phyloP scores from a whole-genome alignment of 2,888 invertebrate species.

The Drosophila neoperkinsi region DNA sequence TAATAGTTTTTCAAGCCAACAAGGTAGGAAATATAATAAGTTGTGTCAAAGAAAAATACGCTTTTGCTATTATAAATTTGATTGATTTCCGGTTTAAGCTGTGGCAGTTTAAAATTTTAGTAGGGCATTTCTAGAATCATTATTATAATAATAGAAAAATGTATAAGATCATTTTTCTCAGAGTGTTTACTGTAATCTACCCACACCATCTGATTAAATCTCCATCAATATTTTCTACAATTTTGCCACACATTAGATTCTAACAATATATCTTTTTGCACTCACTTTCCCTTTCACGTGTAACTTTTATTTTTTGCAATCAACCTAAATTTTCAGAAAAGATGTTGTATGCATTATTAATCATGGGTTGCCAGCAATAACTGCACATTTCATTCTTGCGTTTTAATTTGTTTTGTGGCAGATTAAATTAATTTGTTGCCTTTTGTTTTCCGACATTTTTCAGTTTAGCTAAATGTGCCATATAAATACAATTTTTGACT shows the following conservation, averaged over 20 bases:
- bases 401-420: conserved; percentile 61
- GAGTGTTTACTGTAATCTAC: not conserved
- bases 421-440: conserved; percentile 73
- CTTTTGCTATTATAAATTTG: not conserved
- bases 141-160: not conserved
- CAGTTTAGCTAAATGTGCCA: conserved; percentile 34
- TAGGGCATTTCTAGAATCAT: not conserved
- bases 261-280: not conserved
- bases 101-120: not conserved
- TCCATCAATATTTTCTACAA: not conserved
- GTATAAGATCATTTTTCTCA: not conserved
- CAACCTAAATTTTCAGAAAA: conserved; percentile 64
- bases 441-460: conserved; percentile 35
- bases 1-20: too few species aligned
- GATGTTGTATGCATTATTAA: conserved; percentile 50
- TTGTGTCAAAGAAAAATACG: not conserved
- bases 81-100: not conserved
- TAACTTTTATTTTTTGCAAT: conserved; percentile 33
- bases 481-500: conserved; percentile 19
- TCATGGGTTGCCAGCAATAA: conserved; percentile 19
- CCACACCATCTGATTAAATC: not conserved
- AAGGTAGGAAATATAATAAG: too few species aligned
- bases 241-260: not conserved
- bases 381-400: conserved; percentile 29
- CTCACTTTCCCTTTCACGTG: not conserved